Conservation (phyloP, 2,113 vertebrate genomes). For the Heterotilapia buettikoferi region DNA sequence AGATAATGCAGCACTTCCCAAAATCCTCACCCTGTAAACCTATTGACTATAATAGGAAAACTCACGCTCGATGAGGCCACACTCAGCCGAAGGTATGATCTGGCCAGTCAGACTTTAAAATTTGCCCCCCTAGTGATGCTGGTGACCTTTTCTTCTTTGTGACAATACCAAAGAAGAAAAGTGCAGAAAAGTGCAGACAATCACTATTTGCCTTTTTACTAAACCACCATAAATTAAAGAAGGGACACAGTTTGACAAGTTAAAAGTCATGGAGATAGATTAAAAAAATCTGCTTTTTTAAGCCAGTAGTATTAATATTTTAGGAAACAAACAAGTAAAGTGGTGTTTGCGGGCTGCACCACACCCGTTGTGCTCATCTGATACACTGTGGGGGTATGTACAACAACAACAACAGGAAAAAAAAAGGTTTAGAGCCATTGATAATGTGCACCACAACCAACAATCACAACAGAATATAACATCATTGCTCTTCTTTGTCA, state of each 20-base stretch:
- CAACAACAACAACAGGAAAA: background rate
- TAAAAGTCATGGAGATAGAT: background rate
- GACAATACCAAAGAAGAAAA: background rate
- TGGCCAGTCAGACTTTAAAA: background rate
- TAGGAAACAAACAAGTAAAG: background rate
- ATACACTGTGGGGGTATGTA: background rate
- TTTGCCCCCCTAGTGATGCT: background rate
- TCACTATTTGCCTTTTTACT: background rate
- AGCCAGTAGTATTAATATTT: background rate
- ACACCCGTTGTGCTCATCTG: background rate
- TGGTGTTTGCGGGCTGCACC: background rate
- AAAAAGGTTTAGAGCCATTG: background rate
- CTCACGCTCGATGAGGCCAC: background rate
- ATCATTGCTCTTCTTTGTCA: background rate
- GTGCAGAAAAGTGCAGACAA: background rate
- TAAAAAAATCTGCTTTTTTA: background rate
- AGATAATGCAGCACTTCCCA: background rate
- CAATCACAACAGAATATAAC: background rate
- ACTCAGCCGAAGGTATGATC: background rate
- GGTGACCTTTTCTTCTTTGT: background rate
- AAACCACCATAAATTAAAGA: background rate
- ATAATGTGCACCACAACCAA: background rate
- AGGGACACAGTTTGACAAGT: background rate
- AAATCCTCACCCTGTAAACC: background rate
- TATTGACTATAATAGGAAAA: background rate